Percentiles rank a stretch among this genome's conserved stretches.
phyloP scores from a whole-genome alignment of 2,888 invertebrate species.

The Eumerus sabulonum region DNA sequence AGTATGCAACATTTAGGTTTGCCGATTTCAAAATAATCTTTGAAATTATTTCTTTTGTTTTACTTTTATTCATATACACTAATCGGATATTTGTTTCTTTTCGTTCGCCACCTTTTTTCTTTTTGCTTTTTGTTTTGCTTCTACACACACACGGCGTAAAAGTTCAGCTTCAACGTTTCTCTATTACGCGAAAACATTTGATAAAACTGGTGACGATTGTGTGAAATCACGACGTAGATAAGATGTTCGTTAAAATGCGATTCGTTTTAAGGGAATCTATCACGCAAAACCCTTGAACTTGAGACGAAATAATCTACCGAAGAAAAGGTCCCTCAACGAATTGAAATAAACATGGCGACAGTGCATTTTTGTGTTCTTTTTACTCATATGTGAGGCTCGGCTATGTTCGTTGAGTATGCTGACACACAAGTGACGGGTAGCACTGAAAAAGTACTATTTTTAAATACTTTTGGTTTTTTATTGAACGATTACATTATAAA shows the following conservation, averaged over 20 bases:
- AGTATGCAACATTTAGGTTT: conserved; percentile 20
- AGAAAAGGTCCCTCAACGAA: conserved; percentile 46
- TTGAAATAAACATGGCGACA: conserved; percentile 70
- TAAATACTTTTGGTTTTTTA: too few relatives aligned
- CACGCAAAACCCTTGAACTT: conserved; percentile 25
- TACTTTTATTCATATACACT: conserved; percentile 45
- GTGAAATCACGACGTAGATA: neutral
- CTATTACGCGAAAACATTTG: conserved; percentile 18
- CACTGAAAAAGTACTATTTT: too few relatives aligned
- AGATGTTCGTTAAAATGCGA: neutral
- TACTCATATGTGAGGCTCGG: conserved; percentile 28
- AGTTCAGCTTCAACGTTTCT: conserved; percentile 16
- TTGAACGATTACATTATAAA: too few relatives aligned
- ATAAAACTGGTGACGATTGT: conserved; percentile 2
- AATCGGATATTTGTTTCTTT: conserved; percentile 25
- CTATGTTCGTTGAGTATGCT: conserved; percentile 32
- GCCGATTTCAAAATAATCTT: conserved; percentile 7
- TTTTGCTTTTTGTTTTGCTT: conserved; percentile 60
- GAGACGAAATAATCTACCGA: conserved; percentile 31
- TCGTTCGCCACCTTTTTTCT: neutral
- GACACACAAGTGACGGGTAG: neutral
- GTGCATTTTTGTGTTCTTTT: conserved; percentile 58
- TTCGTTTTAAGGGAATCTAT: conserved; percentile 30
- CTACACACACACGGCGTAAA: conserved; percentile 33
- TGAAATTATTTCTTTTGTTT: conserved; percentile 16